Conservation (phyloP, 2,797 vertebrate species). For the Rhincodon typus region DNA sequence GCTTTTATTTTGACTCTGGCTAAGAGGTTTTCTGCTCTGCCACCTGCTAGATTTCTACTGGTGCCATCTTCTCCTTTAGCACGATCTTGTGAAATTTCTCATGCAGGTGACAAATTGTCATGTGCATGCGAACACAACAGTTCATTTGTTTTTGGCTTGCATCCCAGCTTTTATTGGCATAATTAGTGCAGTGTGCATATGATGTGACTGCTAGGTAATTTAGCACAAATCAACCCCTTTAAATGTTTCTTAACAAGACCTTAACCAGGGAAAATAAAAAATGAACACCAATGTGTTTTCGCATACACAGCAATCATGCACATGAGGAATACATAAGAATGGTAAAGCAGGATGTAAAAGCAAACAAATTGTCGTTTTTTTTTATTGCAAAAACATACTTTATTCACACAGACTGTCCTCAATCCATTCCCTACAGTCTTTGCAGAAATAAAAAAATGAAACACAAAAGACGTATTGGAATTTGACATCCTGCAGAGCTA, state of each 20-base stretch:
- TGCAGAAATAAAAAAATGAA: too few relatives aligned
- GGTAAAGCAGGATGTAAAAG: not conserved
- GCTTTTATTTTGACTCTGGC: not conserved
- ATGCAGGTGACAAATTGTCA: constrained; percentile 7
- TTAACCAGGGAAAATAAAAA: constrained; percentile 17
- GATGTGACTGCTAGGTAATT: constrained; percentile 32
- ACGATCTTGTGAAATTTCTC: not conserved
- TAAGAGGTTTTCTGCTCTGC: not conserved
- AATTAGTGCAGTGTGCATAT: constrained; percentile 21
- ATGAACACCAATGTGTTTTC: not conserved
- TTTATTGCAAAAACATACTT: too few relatives aligned
- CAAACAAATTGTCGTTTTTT: not conserved
- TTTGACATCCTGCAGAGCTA: too few relatives aligned
- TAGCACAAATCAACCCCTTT: constrained; percentile 1
- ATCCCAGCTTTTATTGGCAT: constrained; percentile 28
- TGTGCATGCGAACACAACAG: not conserved
- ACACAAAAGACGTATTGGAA: too few relatives aligned
- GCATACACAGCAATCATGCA: not conserved
- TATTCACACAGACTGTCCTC: too few relatives aligned
- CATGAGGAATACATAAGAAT: constrained; percentile 7
- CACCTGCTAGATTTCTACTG: not conserved
- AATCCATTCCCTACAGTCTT: too few relatives aligned
- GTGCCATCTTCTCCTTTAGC: not conserved
- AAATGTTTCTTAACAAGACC: constrained; percentile 28
- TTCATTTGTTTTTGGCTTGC: constrained; percentile 24